Evolutionary conservation across 2,888 invertebrate genomes (phyloP).

Genomic region (Athetis lepigone): DNA sequence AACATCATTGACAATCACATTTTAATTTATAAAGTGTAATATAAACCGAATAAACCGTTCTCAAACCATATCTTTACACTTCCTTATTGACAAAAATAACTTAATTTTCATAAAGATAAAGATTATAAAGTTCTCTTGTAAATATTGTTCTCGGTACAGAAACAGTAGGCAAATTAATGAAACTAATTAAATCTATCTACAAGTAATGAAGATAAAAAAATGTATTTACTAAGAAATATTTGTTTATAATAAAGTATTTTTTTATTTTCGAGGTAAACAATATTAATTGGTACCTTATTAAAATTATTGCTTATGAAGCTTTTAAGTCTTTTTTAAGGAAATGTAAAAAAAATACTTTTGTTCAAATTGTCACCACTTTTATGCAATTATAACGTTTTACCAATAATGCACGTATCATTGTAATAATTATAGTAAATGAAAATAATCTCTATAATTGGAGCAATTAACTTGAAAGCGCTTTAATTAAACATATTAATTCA

Average conservation of each 20-base stretch:
- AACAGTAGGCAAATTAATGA: background rate
- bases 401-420: conserved; percentile 1
- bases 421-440: conserved; percentile 13
- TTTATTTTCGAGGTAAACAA: conserved; percentile 29
- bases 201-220: conserved; percentile 19
- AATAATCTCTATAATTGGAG: conserved; percentile 26
- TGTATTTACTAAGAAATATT: conserved; percentile 12
- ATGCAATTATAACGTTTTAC: background rate
- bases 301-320: background rate
- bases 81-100: conserved; percentile 49
- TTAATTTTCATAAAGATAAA: conserved; percentile 14
- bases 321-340: too few relatives aligned
- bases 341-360: too few relatives aligned
- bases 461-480: conserved; percentile 32
- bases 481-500: conserved; percentile 22
- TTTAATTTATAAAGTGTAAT: too few relatives aligned
- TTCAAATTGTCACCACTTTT: too few relatives aligned
- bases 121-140: background rate
- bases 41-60: conserved; percentile 7
- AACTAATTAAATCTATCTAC: conserved; percentile 13
- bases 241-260: conserved; percentile 25
- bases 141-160: conserved; percentile 43
- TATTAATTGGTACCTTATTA: conserved; percentile 18
- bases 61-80: conserved; percentile 47
- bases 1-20: too few relatives aligned